Evolutionary conservation across 2,113 vertebrate species (phyloP).

Genomic region (Noctilio leporinus): DNA sequence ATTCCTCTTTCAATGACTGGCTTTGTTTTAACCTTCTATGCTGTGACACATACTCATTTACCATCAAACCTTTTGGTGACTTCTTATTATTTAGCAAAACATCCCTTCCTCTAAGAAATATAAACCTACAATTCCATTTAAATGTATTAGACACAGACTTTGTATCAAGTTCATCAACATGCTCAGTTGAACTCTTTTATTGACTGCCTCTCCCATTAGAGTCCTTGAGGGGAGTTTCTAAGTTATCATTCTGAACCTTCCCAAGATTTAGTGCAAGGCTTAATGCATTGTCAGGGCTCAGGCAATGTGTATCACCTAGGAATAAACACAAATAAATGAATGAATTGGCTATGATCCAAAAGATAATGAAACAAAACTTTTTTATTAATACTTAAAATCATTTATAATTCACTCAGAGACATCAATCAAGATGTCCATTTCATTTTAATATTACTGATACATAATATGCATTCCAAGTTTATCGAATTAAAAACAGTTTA

Average conservation of each 20-base stretch:
- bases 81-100: neutral
- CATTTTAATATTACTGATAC: neutral
- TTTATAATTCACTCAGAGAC: neutral
- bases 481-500: neutral
- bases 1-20: neutral
- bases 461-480: neutral
- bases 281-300: neutral
- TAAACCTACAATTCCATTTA: neutral
- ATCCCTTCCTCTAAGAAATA: neutral
- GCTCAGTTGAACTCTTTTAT: neutral
- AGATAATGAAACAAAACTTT: neutral
- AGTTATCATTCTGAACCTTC: neutral
- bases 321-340: neutral
- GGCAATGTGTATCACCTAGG: neutral
- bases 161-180: neutral
- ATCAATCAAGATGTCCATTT: neutral
- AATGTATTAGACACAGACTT: neutral
- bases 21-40: neutral
- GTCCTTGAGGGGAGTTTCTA: neutral
- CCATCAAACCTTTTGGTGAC: neutral
- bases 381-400: neutral
- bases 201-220: neutral
- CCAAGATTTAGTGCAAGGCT: neutral
- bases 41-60: neutral
- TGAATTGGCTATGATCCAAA: neutral